Base-by-base conservation (phyloP, 1,140 invertebrate species). In the Polyergus mexicanus region DNA sequence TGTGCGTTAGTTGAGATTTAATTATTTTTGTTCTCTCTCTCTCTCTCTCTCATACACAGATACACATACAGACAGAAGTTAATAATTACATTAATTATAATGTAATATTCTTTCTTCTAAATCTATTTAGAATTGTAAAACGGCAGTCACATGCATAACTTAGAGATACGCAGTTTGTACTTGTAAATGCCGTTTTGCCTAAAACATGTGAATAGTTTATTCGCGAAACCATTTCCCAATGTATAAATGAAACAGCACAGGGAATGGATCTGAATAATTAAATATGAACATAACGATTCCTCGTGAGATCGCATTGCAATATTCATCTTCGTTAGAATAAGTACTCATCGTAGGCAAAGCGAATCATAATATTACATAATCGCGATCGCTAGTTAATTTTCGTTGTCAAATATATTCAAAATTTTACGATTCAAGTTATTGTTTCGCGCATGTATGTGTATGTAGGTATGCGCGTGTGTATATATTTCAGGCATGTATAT, bases 241-340 rank as follows among this genome's bases (percentile, higher is more conserved):
- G 32, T 41, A 8, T 76, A 62, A 76, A 76, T 62, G 22, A 41
- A 75, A 72, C 19, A 75, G 22, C 35, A 62, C 35, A 16, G 16
- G 38, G n/a, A 76, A 41, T 62, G 19, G 22, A 41, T 41, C 22
- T 62, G 22, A 62, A 62, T 76, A 76, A 41, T 76, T 76, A 76
- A 76, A 28, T 41, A 19, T 51, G 0, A 19, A 7, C 51, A 28
- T 28, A 35, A 56, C 35, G 10, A n/a, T 8, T 62, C 16, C 32
- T 25, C 2, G n/a, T 35, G 22, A 75, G 35, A 41, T 56, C 3
- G 28, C 6, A 22, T 35, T 22, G 11, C 51, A 72, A 74, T 74
- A 35, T 74, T 56, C 22, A 60, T 2, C 10, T 60, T 25, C 58
- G 22, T n/a, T 58, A 11, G 7, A 58, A 58, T 58, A 58, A 58